Evolutionary conservation across 2,888 invertebrate genomes (phyloP), one percentile per base, ranked within the genome.

Genomic region (Apotomis betuletana): DNA sequence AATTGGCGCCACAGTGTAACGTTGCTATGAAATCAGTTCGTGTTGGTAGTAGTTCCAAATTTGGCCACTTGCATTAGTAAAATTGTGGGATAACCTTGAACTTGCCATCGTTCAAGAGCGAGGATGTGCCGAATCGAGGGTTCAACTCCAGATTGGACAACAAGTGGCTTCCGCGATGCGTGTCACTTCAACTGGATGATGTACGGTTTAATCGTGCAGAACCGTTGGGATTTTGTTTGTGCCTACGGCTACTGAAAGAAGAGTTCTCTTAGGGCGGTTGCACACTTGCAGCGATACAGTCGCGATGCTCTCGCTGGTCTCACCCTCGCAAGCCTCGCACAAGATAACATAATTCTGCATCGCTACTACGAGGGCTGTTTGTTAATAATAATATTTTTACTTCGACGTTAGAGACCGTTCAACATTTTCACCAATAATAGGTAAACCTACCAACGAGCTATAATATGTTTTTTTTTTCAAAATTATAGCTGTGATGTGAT

Each of bases 111-210:
- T 61, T 55, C 69, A 69, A 69, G 69, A 57, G 61, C 62, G 62
- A 69, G 69, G 69, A 69, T 62, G 69, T 57, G 61, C 62, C 62
- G 55, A 69, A 62, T 55, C 12, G 62, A 61, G 55, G 60, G 60
- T 54, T 57, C 62, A 61, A 41, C 41, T 69, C 62, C 46, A 55
- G 62, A 69, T 62, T 62, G 69, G 57, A 60, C 69, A 61, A 69
- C 62, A 10, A 55, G 54, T 65, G 12, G 55, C 65, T 65, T 65
- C 65, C 65, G 65, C 49, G 49, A 49, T 49, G 9, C 54, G 64
- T 44, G 46, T 15, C 58, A 38, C 38, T 38, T 58, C 46, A 65
- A 65, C 65, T 46, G 46, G 13, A 57, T 65, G 65, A 65, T 65
- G 9, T 65, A 64, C 64, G 27, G 41, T 64, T 54, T 64, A 27